A percentile compares a stretch with the other conserved stretches of the same genome.
phyloP scores from a whole-genome alignment of 92 coral and sea anemone species.

The Metridium senile region DNA sequence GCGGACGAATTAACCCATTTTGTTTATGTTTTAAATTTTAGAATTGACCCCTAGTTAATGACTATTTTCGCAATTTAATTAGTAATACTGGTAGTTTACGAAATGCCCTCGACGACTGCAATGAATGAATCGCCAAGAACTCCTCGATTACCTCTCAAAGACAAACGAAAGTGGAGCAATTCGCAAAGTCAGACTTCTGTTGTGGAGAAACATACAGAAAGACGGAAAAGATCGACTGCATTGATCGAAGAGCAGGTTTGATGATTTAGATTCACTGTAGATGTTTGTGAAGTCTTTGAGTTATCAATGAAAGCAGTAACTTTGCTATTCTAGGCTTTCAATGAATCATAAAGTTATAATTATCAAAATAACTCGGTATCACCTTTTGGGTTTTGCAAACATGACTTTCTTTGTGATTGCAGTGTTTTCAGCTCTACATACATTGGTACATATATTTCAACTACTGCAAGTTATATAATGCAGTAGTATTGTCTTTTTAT shows the following conservation, averaged over 20 bases:
- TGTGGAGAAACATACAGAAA: constrained; percentile 14
- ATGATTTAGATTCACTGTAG: neutral
- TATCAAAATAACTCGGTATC: too few species aligned
- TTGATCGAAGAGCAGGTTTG: constrained; percentile 84
- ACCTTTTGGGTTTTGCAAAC: too few species aligned
- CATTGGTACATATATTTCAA: too few species aligned
- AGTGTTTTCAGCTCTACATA: too few species aligned
- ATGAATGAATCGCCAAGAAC: constrained; percentile 8
- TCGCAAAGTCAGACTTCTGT: neutral
- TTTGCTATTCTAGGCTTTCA: too few species aligned
- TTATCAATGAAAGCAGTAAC: too few species aligned
- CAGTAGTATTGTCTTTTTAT: too few species aligned
- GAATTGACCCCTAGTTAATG: neutral
- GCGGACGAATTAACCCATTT: constrained; percentile 27
- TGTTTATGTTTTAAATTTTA: neutral
- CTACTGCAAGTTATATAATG: too few species aligned
- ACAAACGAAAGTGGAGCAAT: neutral
- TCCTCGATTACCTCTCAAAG: constrained; percentile 1
- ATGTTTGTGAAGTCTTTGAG: neutral
- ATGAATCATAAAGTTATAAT: too few species aligned
- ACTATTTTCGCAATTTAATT: neutral
- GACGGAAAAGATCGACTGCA: constrained; percentile 70
- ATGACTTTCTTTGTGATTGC: too few species aligned
- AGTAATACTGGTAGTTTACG: neutral
- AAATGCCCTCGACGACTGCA: neutral